Evolutionary conservation across 2,888 invertebrate species (phyloP).

Genomic region (Auanema freiburgensis): DNA sequence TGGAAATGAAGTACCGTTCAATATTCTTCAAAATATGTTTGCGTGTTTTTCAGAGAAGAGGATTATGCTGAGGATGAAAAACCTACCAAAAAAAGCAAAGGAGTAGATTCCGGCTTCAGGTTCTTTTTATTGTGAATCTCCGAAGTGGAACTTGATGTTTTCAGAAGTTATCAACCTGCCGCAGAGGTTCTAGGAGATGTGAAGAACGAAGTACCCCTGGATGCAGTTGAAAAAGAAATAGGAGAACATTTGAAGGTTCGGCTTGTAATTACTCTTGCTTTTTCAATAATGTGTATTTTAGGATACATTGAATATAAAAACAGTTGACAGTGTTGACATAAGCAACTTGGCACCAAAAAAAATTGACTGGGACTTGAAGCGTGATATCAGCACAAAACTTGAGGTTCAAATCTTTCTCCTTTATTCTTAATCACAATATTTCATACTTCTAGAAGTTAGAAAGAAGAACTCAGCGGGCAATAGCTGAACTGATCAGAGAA

Average conservation of each 20-base stretch:
- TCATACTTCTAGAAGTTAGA: constrained; percentile 80
- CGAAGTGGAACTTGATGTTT: no score
- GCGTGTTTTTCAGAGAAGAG: constrained; percentile 32
- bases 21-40: constrained; percentile 1
- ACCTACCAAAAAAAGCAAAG: constrained; percentile 35
- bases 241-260: constrained; percentile 31
- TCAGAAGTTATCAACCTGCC: constrained; percentile 34
- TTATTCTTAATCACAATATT: neutral
- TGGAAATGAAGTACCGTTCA: constrained; percentile 35
- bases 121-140: constrained; percentile 14
- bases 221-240: constrained; percentile 39
- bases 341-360: constrained; percentile 42
- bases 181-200: constrained; percentile 25
- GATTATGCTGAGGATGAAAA: constrained; percentile 35
- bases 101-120: constrained; percentile 25
- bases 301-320: constrained; percentile 36
- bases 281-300: no score
- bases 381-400: constrained; percentile 38
- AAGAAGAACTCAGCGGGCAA: constrained; percentile 87
- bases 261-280: neutral
- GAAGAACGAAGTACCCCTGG: constrained; percentile 15
- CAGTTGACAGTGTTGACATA: constrained; percentile 41
- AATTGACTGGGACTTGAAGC: constrained; percentile 47
- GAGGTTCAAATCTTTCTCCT: constrained; percentile 8
- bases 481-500: constrained; percentile 82